phyloP scores from a whole-genome alignment of 2,888 invertebrate species.

The Eupithecia vulgata region DNA sequence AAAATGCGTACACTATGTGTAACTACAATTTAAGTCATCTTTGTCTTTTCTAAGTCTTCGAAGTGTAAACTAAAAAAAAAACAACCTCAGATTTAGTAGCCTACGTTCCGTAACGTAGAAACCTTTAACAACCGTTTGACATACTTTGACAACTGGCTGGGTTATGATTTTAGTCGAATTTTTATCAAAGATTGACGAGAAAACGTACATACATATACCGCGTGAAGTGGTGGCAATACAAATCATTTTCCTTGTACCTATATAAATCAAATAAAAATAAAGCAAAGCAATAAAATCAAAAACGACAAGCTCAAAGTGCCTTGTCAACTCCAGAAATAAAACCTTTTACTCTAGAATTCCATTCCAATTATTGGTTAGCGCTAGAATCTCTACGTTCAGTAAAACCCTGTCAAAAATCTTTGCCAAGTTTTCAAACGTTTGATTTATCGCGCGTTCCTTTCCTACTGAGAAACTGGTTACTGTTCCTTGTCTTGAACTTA shows the following conservation, averaged over 20 bases:
- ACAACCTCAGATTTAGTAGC: no score
- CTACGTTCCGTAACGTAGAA: no score
- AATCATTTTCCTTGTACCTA: neutral
- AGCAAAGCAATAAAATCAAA: conserved; percentile 12
- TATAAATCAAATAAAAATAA: neutral
- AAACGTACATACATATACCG: no score
- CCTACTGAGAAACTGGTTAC: neutral
- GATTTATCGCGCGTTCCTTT: conserved; percentile 37
- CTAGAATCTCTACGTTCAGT: conserved; percentile 28
- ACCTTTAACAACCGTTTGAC: no score
- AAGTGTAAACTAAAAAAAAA: no score
- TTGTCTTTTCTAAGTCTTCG: no score
- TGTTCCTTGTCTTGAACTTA: neutral
- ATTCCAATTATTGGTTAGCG: conserved; percentile 30
- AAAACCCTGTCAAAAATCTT: conserved; percentile 41
- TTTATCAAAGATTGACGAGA: no score
- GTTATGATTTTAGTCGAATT: no score
- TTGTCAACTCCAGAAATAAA: conserved; percentile 22
- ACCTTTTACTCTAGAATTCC: conserved; percentile 18
- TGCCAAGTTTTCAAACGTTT: conserved; percentile 39
- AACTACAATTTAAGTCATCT: no score
- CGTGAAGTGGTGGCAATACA: no score
- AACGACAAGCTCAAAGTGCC: conserved; percentile 12
- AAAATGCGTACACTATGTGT: no score
- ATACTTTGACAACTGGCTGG: no score